Evolutionary conservation across 2,888 invertebrate species (phyloP).

Genomic region (Chaetoderma sp.): DNA sequence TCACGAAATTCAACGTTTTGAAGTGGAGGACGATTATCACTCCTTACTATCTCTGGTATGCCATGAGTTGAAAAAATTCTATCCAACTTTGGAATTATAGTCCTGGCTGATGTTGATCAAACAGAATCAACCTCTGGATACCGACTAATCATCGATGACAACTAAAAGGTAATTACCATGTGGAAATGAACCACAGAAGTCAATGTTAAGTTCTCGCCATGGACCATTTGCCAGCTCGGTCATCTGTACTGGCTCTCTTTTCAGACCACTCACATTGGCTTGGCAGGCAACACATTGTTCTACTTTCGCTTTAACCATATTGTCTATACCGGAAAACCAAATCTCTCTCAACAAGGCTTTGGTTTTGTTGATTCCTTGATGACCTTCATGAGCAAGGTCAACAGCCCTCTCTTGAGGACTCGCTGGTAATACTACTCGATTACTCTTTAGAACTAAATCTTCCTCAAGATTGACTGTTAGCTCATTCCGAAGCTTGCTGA

Average conservation of each 20-base stretch:
- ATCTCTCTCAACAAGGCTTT: too few species aligned
- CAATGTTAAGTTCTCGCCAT: not conserved
- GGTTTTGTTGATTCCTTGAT: too few species aligned
- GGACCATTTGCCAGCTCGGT: not conserved
- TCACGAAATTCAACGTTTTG: conserved; percentile 16
- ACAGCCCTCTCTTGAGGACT: too few species aligned
- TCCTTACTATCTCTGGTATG: conserved; percentile 15
- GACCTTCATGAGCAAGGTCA: too few species aligned
- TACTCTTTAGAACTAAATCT: too few species aligned
- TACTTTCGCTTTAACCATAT: too few species aligned
- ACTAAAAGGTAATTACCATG: not conserved
- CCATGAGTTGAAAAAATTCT: conserved; percentile 5
- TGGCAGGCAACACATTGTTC: not conserved
- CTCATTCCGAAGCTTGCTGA: too few species aligned
- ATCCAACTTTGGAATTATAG: conserved; percentile 21
- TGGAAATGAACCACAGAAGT: not conserved
- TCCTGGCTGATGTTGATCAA: conserved; percentile 15
- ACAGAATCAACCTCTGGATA: not conserved
- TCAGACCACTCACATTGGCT: not conserved
- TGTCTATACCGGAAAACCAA: too few species aligned
- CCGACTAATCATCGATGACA: too few species aligned
- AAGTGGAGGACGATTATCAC: conserved; percentile 3
- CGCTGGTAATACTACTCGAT: too few species aligned
- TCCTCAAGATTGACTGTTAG: too few species aligned
- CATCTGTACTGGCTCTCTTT: not conserved